Base-by-base conservation (phyloP, 2,113 vertebrate genomes). In the Clarias macrocephalus region DNA sequence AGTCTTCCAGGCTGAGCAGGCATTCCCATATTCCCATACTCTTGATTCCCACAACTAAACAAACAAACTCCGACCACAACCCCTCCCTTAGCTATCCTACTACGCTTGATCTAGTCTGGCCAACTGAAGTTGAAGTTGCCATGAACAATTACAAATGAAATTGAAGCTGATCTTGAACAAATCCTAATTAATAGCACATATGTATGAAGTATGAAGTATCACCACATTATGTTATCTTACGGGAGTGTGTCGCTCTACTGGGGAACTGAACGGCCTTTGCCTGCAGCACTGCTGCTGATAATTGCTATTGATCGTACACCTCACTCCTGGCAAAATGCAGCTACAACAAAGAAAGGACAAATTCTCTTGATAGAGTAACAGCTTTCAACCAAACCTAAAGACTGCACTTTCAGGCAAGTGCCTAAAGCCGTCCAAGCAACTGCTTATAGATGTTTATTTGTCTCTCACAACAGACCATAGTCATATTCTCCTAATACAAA, bases 241-340 rank as follows among this genome's bases (percentile, higher is more conserved):
- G 60, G 18, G 9, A 70, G 60, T 72, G 57, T 82, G 75, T 33
- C 88, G 88, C 85, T 73, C 75, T 90, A 65, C 83, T 70, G 86
- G 84, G 86, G 80, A 87, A 91, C 91, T 88, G 85, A 89, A 89
- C 86, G 89, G 87, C 88, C 84, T 89, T 81, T 90, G 85, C 89
- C 89, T 86, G 89, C 85, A 87, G 89, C 72, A 82, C 79, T 68
- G 84, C 84, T 84, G 83, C 83, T 89, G 70, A 56, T 91, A 91
- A 91, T 91, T 87, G 90, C 80, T 91, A 92, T 91, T 89, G 90
- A 92, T 91, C 86, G 77, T 68, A 52, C 86, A 54, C 83, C 83
- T 76, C 81, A 59, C 86, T 75, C 80, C 83, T 60, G 81, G 88
- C 83, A 66, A 88, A 86, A 81, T 83, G 88, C 84, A 86, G 84